Evolutionary conservation across 92 coral and sea anemone genomes (phyloP).

Genomic region (Heteractis magnifica): DNA sequence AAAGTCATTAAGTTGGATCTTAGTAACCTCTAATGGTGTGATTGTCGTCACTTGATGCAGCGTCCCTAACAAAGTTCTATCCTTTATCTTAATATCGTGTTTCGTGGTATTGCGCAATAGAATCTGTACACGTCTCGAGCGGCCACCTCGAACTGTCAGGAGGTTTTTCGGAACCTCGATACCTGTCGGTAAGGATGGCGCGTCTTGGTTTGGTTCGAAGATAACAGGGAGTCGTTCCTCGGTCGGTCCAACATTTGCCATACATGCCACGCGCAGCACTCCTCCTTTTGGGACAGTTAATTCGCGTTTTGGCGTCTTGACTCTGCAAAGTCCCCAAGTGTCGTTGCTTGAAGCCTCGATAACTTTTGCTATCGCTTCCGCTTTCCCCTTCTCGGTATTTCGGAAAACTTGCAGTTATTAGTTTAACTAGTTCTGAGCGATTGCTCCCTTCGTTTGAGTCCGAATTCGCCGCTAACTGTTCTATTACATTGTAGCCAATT

Average conservation of each 20-base stretch:
- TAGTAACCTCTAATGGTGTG: not conserved
- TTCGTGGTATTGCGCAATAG: not conserved
- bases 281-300: not conserved
- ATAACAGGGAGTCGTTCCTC: not conserved
- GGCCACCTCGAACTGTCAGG: not conserved
- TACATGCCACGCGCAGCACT: not conserved
- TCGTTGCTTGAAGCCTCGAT: not conserved
- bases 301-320: not conserved
- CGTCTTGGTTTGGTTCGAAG: not conserved
- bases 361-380: not conserved
- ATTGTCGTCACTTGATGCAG: not conserved
- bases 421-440: not conserved
- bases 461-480: not conserved
- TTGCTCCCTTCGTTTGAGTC: not conserved
- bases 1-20: too few relatives aligned
- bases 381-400: not conserved
- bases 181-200: not conserved
- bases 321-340: not conserved
- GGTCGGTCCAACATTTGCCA: not conserved
- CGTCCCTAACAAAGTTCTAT: not conserved
- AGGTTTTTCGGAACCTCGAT: not conserved
- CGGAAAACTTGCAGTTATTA: not conserved
- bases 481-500: not conserved
- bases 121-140: not conserved
- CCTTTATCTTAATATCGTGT: not conserved